Percentiles rank a stretch among this genome's conserved stretches.
These are phyloP conservation scores for Epinephelus cyanopodus DNA, from an alignment of 2,113 vertebrate genomes.

Conservation along the genomic window DNA sequence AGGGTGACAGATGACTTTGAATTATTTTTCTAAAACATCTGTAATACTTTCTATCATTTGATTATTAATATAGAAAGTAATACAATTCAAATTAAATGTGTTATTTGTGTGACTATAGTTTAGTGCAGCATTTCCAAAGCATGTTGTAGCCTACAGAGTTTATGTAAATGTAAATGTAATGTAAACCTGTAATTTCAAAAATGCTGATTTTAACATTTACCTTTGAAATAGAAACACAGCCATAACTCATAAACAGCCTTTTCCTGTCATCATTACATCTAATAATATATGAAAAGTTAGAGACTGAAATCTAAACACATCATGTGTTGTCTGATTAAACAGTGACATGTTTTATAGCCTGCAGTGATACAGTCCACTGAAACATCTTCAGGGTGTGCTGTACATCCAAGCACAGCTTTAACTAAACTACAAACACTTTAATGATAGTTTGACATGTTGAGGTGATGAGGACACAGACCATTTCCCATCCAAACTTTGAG, in stretches of 20 bases:
- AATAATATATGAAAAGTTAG: neutral
- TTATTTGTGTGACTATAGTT: neutral
- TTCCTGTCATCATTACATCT: neutral
- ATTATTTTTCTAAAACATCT: neutral
- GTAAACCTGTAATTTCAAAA: neutral
- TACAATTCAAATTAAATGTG: neutral
- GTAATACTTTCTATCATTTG: neutral
- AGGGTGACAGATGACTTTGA: neutral
- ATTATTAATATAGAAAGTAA: neutral
- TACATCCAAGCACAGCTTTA: neutral
- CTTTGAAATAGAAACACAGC: neutral
- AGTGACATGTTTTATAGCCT: neutral
- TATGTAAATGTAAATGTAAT: neutral
- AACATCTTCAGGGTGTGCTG: neutral
- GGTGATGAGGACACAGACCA: constrained; percentile 8
- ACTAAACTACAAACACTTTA: neutral
- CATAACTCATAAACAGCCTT: neutral
- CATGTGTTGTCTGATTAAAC: neutral
- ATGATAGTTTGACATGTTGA: neutral
- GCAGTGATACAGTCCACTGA: neutral
- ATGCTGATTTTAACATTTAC: neutral
- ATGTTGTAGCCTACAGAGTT: neutral
- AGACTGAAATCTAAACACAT: neutral
- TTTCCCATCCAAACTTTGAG: constrained; percentile 23
- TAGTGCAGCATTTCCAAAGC: too few species aligned